Evolutionary conservation across 2,113 vertebrate species (phyloP), one percentile per base, ranked within the genome.

Genomic region (Odocoileus hemionus): DNA sequence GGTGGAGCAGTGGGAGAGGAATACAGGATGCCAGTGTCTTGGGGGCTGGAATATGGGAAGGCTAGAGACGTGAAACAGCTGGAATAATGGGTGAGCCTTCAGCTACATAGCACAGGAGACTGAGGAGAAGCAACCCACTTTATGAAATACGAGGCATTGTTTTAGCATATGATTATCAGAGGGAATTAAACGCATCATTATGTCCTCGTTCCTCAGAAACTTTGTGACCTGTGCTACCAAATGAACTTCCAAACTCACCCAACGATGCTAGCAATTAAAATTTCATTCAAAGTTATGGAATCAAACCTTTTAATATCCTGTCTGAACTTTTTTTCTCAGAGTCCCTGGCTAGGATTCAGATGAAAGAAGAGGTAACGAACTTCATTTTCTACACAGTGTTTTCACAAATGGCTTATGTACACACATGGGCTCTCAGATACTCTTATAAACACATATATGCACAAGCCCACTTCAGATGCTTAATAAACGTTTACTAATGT

Each of bases 371-470:
- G 74, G n/a, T 23, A 57, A 60, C 50, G 13, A 16, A 57, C 12
- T 64, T 92, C n/a, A 64, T 25, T 88, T 94, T 82, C 95, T 61
- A 76, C 11, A n/a, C 15, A 15, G 43, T 70, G 28, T 23, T 89
- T 74, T 74, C 55, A 70, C 30, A 86, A 86, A 54, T 39, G 39
- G n/a, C n/a, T 76, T 45, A 74, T 7, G 10, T 21, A 84, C 5
- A 88, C 6, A 13, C 2, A 23, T 7, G 36, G 28, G 57, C 39
- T 90, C 76, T 76, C 58, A 70, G 45, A 50, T 47, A 26, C 50
- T 52, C 43, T 45, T 23, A 19, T 13, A 92, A 55, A 58, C 55
- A 47, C 43, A 50, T 54, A 36, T 21, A 28, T 11, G 23, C 12
- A 84, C 50, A 60, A 78, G 47, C 80, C 26, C n/a, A 47, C 30